phyloP scores from a whole-genome alignment of 2,113 vertebrate genomes.

The Nerophis ophidion region DNA sequence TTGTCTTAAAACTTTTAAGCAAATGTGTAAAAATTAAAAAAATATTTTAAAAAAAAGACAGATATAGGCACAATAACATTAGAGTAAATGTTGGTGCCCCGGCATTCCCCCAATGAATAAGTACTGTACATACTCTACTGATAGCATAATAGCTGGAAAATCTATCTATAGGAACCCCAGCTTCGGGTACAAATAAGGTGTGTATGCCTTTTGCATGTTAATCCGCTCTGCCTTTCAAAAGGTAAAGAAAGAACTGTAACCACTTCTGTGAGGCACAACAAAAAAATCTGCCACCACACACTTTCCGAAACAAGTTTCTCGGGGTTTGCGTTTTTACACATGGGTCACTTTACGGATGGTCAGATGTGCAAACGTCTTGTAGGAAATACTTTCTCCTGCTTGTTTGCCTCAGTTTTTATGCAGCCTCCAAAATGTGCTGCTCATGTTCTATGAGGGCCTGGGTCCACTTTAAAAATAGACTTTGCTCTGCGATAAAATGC shows the following conservation, averaged over 20 bases:
- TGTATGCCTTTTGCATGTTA: constrained; percentile 54
- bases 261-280: constrained; percentile 17
- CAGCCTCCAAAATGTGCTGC: not conserved
- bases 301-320: constrained; percentile 2
- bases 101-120: not conserved
- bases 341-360: constrained; percentile 23
- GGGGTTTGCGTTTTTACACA: constrained; percentile 30
- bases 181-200: constrained; percentile 33
- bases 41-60: too few relatives aligned
- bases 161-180: constrained; percentile 40
- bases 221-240: constrained; percentile 49
- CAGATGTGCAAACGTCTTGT: constrained; percentile 19
- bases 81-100: not conserved
- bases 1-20: not conserved
- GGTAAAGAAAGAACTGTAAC: constrained; percentile 43
- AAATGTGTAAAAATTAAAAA: not conserved
- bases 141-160: constrained; percentile 17
- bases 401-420: constrained; percentile 10
- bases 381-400: constrained; percentile 17
- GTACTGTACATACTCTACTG: not conserved
- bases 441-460: not conserved
- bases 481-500: not conserved
- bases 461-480: not conserved
- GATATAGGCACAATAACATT: not conserved
- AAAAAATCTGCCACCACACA: not conserved